These are phyloP conservation scores for Dysdera silvatica DNA, from an alignment of 1,140 invertebrate species.

Conservation along the genomic window DNA sequence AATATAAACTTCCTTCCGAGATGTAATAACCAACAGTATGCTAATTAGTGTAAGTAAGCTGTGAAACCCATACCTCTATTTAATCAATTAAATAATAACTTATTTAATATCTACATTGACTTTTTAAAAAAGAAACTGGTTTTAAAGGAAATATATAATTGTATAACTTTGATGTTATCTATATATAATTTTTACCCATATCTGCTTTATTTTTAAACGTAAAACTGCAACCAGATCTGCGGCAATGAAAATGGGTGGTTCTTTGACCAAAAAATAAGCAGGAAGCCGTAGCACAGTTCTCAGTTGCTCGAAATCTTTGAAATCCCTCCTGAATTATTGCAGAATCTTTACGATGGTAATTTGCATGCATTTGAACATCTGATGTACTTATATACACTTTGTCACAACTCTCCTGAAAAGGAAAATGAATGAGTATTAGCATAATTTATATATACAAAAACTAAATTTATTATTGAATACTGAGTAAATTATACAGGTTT, in stretches of 20 bases:
- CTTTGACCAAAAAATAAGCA: conserved; percentile 90
- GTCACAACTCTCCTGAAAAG: conserved; percentile 70
- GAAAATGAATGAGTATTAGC: too few species aligned
- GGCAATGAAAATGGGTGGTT: conserved; percentile 96
- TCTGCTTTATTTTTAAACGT: conserved; percentile 99
- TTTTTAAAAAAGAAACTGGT: neutral
- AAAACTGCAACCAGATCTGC: conserved; percentile 77
- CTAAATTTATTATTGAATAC: too few species aligned
- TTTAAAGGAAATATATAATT: neutral
- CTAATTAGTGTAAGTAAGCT: too few species aligned
- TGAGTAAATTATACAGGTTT: too few species aligned
- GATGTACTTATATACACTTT: conserved; percentile 98
- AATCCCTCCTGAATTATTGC: conserved; percentile 96
- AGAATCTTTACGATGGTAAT: conserved; percentile 95
- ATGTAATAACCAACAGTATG: too few species aligned
- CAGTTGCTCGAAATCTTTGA: conserved; percentile 80
- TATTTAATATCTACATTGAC: neutral
- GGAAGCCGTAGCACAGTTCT: conserved; percentile 75
- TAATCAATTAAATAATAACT: too few species aligned
- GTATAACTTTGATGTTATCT: neutral
- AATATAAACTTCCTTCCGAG: too few species aligned
- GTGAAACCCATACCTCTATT: too few species aligned
- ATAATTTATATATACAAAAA: too few species aligned
- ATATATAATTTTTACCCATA: conserved; percentile 72
- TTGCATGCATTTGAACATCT: conserved; percentile 98